phyloP scores from a whole-genome alignment of 2,888 invertebrate genomes.

The Noctua fimbriata region DNA sequence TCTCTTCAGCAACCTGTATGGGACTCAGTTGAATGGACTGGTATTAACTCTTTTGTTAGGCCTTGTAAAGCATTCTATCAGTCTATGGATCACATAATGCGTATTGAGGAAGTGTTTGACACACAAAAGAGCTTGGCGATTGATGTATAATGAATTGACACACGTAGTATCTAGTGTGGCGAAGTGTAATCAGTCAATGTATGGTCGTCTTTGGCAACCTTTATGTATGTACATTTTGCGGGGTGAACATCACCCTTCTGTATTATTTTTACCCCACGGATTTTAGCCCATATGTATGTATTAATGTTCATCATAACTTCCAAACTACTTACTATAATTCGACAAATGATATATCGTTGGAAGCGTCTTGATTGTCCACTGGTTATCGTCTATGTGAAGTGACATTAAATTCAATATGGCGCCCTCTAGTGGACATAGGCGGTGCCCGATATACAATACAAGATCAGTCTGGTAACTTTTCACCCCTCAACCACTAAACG shows the following conservation, averaged over 20 bases:
- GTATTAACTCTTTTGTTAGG: slow-evolving; percentile 17
- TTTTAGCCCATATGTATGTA: not conserved
- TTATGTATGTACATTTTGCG: not conserved
- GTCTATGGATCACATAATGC: not conserved
- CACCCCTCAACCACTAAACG: not conserved
- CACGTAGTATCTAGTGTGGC: not conserved
- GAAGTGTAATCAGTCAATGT: not conserved
- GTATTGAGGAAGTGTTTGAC: slow-evolving; percentile 16
- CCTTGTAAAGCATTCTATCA: slow-evolving; percentile 10
- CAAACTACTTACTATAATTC: not conserved
- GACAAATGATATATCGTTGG: not conserved
- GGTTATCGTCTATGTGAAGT: not conserved
- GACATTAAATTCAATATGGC: not conserved
- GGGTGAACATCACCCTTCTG: not conserved
- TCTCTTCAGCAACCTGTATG: not conserved
- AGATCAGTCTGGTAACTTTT: not conserved
- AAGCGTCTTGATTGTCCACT: not conserved
- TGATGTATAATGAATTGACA: not conserved
- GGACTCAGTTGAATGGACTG: not conserved
- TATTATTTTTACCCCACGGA: too few relatives aligned
- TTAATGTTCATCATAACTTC: not conserved
- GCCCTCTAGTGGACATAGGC: not conserved
- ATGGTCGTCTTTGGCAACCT: not conserved
- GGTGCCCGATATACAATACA: not conserved
- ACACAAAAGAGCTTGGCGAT: slow-evolving; percentile 9